These are phyloP conservation scores for Nautilus pompilius DNA, from an alignment of 1,140 invertebrate genomes.

Conservation along the genomic window DNA sequence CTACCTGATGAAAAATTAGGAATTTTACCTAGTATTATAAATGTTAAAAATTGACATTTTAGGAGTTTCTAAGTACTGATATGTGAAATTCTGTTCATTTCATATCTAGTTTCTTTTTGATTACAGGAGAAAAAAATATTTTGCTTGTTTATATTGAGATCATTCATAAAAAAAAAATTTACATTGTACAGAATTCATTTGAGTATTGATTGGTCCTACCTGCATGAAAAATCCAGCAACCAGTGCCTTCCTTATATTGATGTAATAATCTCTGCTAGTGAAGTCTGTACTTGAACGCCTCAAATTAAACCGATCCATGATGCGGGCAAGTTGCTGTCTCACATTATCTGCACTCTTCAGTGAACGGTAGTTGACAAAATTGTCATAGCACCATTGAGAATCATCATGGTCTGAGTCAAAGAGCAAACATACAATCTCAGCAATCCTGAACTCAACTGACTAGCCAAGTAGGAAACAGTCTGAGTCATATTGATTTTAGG, in stretches of 20 bases:
- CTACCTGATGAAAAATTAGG: slow-evolving; percentile 64
- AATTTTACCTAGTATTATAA: background rate
- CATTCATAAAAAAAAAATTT: background rate
- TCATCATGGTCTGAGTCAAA: slow-evolving; percentile 69
- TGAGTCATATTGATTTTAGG: no score
- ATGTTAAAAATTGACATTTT: background rate
- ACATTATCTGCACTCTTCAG: slow-evolving; percentile 91
- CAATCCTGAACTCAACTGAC: no score
- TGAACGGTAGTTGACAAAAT: slow-evolving; percentile 98
- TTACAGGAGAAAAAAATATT: no score
- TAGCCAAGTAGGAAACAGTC: no score
- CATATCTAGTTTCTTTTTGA: no score
- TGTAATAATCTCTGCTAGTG: slow-evolving; percentile 96
- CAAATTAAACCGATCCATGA: slow-evolving; percentile 91
- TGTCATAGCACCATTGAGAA: slow-evolving; percentile 98
- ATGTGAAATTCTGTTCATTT: no score
- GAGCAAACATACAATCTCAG: background rate
- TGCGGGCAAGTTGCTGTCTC: slow-evolving; percentile 75
- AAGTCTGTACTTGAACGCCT: slow-evolving; percentile 92
- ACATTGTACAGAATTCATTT: background rate
- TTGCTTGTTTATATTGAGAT: no score
- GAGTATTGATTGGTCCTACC: no score
- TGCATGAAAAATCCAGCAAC: slow-evolving; percentile 99
- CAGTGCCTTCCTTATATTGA: slow-evolving; percentile 96
- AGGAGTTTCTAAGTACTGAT: no score